Evolutionary conservation across 2,888 invertebrate species (phyloP), one percentile per base, ranked within the genome.

Genomic region (Erebia ligea): DNA sequence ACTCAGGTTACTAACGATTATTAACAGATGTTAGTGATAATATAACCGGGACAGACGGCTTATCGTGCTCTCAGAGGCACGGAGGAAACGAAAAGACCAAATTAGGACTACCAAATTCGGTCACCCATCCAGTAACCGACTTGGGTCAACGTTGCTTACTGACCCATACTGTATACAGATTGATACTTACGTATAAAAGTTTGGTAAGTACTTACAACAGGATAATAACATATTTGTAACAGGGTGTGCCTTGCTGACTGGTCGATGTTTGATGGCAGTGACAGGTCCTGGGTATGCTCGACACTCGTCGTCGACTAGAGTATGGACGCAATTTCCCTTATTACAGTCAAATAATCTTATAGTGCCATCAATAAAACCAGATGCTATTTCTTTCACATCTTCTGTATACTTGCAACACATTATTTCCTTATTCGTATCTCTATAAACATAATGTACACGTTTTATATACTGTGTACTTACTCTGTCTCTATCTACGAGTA

Each of bases 371-470:
- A 94, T 86, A 75, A 95, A 94, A 54, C 96, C 96, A 48, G 91
- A 94, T 19, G 95, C 95, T 74, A 96, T 85, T 65, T 93, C 91
- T 72, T 94, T 94, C 62, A 86, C 90, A 75, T 94, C 94, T 83
- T 95, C 95, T 54, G 95, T 95, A 80, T 95, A 95, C 82, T 94
- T 94, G 74, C 95, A 88, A 78, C 95, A 95, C 81, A 94, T 88
- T 72, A 94, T 88, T 42, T 94, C 94, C 75, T 91, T 91, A 75
- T 87, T 89, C 15, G 93, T 91, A 77, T 94, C 94, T 75, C 95
- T 95, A 78, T 72, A 88, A 88, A 81, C 52, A 34, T 54, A 54
- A 54, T 17, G 9, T 52, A 52, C 50, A 8, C 1, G 21, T 21
- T 21, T 19, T 21, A 54, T 19, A 8, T 10, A 11, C 10, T 11